A percentile compares a stretch with the other conserved stretches of the same genome.
These are phyloP conservation scores for Chaetoderma sp. DNA, from an alignment of 2,888 invertebrate genomes.

Conservation along the genomic window DNA sequence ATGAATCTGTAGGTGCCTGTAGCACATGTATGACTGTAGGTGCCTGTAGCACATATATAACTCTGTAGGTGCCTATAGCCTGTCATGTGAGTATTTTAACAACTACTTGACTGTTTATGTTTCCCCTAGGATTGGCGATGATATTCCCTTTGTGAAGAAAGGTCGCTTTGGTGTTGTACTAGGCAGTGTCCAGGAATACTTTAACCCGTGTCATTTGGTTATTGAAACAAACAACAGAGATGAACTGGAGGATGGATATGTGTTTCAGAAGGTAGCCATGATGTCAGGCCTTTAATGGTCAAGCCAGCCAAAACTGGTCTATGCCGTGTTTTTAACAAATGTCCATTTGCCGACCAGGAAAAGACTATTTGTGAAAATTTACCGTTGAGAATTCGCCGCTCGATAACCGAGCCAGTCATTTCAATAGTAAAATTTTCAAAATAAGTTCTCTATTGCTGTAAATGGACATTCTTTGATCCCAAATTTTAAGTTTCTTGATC, in stretches of 20 bases:
- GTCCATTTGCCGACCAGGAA: no score
- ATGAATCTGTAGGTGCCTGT: no score
- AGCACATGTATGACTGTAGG: no score
- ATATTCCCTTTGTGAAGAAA: slow-evolving; percentile 58
- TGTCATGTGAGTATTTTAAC: neutral
- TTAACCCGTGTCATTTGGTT: slow-evolving; percentile 59
- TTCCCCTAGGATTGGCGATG: slow-evolving; percentile 64
- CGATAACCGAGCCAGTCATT: no score
- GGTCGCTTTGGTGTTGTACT: slow-evolving; percentile 65
- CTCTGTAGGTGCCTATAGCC: neutral
- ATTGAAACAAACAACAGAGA: slow-evolving; percentile 59
- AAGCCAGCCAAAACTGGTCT: neutral
- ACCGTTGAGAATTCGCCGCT: no score
- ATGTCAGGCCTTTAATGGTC: slow-evolving; percentile 16
- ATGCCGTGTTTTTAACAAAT: neutral
- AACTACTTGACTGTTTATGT: slow-evolving; percentile 3
- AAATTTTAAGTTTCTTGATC: no score
- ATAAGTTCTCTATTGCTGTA: no score
- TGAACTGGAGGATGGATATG: slow-evolving; percentile 55
- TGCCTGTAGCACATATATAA: no score
- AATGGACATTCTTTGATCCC: no score
- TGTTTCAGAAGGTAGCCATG: slow-evolving; percentile 57
- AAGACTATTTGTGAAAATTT: no score
- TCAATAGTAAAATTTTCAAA: no score
- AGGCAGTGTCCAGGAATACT: slow-evolving; percentile 59